phyloP scores from a whole-genome alignment of 2,113 vertebrate genomes.

The Hippoglossus stenolepis region DNA sequence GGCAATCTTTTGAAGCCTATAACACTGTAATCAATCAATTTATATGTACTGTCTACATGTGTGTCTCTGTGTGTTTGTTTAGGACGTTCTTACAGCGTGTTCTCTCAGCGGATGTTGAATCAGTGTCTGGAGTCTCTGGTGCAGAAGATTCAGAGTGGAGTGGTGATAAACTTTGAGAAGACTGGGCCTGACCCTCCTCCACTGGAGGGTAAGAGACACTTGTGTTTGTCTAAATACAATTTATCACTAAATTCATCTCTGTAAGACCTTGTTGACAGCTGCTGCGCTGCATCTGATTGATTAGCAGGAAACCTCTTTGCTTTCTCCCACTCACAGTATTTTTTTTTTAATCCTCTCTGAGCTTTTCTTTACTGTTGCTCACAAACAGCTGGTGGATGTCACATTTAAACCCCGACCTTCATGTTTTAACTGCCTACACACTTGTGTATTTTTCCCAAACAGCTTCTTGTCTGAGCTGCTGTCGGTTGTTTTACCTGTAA shows the following conservation, averaged over 20 bases:
- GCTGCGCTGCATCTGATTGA: constrained; percentile 20
- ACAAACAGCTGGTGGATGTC: constrained; percentile 23
- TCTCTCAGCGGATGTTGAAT: constrained; percentile 96
- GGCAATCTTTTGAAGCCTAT: too few species aligned
- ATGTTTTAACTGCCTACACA: constrained; percentile 15
- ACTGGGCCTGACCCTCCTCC: constrained; percentile 93
- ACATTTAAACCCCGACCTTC: constrained; percentile 1
- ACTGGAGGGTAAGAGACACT: constrained; percentile 71
- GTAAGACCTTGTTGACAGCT: neutral
- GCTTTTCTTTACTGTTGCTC: constrained; percentile 15
- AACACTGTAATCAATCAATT: too few species aligned
- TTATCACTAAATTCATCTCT: neutral
- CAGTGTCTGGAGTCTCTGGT: constrained; percentile 97
- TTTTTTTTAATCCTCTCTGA: constrained; percentile 16
- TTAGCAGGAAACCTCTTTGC: constrained; percentile 10
- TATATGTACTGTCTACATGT: neutral
- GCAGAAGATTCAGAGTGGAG: constrained; percentile 97
- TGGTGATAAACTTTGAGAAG: constrained; percentile 98
- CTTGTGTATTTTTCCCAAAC: neutral
- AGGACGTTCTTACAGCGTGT: constrained; percentile 97
- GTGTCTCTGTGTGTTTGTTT: constrained; percentile 30
- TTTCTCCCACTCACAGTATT: constrained; percentile 4
- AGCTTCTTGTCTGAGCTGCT: neutral
- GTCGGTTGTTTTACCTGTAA: neutral
- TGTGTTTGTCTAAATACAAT: neutral